Conservation (phyloP, 2,888 invertebrate species). For the Orgyia antiqua region DNA sequence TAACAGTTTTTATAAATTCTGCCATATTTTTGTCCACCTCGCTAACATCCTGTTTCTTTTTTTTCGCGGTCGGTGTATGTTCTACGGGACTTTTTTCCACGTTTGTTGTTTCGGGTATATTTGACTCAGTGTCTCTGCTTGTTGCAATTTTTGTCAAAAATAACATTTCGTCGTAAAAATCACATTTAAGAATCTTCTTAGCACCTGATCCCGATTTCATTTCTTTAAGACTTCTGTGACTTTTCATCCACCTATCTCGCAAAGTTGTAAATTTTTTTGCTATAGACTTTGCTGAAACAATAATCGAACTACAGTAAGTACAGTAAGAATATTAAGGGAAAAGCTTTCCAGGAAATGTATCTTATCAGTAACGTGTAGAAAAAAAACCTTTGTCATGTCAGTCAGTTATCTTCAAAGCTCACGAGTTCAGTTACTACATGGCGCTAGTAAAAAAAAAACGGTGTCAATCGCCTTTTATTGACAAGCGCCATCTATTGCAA, state of each 20-base stretch:
- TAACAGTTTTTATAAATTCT: slow-evolving; percentile 4
- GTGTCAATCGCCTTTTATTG: slow-evolving; percentile 2
- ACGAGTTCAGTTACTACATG: slow-evolving; percentile 1
- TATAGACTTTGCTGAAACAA: too few relatives aligned
- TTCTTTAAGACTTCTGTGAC: slow-evolving; percentile 10
- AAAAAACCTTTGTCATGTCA: too few relatives aligned
- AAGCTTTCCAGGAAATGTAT: too few relatives aligned
- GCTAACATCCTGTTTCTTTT: slow-evolving; percentile 7
- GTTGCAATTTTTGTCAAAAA: slow-evolving; percentile 7
- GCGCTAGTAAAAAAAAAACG: slow-evolving; percentile 1
- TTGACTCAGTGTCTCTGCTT: slow-evolving; percentile 6
- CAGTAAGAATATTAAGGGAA: too few relatives aligned
- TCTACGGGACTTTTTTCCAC: slow-evolving; percentile 5
- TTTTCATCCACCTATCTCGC: slow-evolving; percentile 12
- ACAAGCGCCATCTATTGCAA: slow-evolving; percentile 5
- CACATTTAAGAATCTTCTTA: slow-evolving; percentile 9
- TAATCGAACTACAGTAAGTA: too few relatives aligned
- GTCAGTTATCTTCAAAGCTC: slow-evolving; percentile 1
- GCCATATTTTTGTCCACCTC: slow-evolving; percentile 7
- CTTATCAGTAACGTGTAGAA: too few relatives aligned
- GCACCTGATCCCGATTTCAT: slow-evolving; percentile 10
- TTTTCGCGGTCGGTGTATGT: slow-evolving; percentile 8
- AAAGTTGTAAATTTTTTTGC: slow-evolving; percentile 9
- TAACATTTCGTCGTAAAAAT: slow-evolving; percentile 7
- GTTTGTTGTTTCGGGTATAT: slow-evolving; percentile 4